Base-by-base conservation (phyloP, 1,140 invertebrate genomes). In the Atta colombica region DNA sequence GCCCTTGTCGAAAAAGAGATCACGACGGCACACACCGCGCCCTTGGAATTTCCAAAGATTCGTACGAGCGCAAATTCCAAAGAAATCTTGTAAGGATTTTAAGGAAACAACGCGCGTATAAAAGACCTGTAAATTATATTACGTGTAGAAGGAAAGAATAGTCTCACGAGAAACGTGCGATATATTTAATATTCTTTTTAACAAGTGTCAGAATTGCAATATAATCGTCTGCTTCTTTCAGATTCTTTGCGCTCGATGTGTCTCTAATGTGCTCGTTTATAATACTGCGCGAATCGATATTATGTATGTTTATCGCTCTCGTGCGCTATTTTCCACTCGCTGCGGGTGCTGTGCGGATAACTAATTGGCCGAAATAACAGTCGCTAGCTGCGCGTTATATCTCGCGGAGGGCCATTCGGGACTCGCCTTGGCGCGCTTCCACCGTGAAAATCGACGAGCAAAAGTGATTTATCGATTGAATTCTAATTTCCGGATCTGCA, bases 391-490 rank as follows among this genome's bases (percentile, higher is more conserved):
- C 51, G 66, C 66, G 66, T 82, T 75, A 63, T 63, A 61, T 84
- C 39, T 60, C 53, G 55, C 80, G 69, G 58, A 51, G 39, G 55
- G 55, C 58, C 18, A 39, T 72, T 72, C 39, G 77, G 45, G 65
- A 28, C 55, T 49, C 69, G 55, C 18, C 69, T 84, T 75, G 69
- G 80, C 55, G 69, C 18, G 39, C 18, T 84, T 84, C 53, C 55
- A 81, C 80, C 39, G 55, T 16, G 45, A n/a, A 84, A 75, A 84
- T 84, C 80, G 69, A 84, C 35, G 21, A 18, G 39, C 80, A 16
- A 61, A 45, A 61, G 55, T 84, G 80, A 84, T 84, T 84, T 84
- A 84, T 84, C 80, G 80, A 84, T 75, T 84, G 80, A 84, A 84
- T 84, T 84, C 72, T 75, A 84, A 84, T 84, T 84, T 84, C 80